Evolutionary conservation across 2,888 invertebrate species (phyloP), one percentile per base, ranked within the genome.

Genomic region (Apodemia hepburni): DNA sequence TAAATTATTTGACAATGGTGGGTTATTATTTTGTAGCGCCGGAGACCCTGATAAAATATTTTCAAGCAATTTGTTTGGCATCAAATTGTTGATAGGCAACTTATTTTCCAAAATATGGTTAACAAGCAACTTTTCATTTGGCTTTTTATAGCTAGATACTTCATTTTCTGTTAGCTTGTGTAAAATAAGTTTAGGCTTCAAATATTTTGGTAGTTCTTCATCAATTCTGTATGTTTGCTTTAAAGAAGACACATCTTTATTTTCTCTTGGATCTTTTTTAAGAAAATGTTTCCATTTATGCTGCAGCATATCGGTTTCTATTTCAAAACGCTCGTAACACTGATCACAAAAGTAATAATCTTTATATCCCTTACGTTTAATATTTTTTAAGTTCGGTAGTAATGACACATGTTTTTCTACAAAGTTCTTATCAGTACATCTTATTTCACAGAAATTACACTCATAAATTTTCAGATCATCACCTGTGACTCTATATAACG

Each of bases 211-310:
- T 60, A 88, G 65, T 11, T 75, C 66, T 5, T 85, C 83, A 38
- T 72, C 69, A 0, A 75, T 42, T 15, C 77, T 82, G 58, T 74
- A 86, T 0, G 68, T 77, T 11, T 49, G 77, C 64, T 64, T 66
- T 0, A 54, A 17, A 5, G n/a, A 11, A 51, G 60, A 17, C 12
- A 59, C 0, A 15, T 27, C 3, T 11, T 59, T 45, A 22, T 49
- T 18, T 18, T 59, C n/a, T 29, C 12, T 27, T 42, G 42, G 42
- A 59, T 29, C 60, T n/a, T 75, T 79, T 47, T 79, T 83, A 1
- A 87, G 66, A 66, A 82, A 87, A 68, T 89, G 89, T 0, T 81
- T 76, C 88, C 87, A 88, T 65, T 89, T 88, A 64, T 90, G 90
- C 17, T 85, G 81, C 0, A 88, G 60, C 85, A 88, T 86, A 6